These are phyloP conservation scores for Drosophila bunnanda DNA, from an alignment of 2,888 invertebrate species.

Conservation along the genomic window DNA sequence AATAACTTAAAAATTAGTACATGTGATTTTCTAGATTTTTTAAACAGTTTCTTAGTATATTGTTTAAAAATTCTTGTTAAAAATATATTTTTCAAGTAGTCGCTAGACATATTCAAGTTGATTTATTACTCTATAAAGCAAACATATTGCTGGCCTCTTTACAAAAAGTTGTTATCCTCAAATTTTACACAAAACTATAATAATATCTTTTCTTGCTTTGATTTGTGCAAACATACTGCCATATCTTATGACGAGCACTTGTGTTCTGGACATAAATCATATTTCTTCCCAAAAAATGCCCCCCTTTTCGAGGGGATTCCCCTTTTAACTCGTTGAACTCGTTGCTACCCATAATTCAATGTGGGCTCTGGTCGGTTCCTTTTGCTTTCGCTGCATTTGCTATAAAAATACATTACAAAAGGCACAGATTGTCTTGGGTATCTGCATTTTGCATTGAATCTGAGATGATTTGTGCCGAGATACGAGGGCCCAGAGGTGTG, in stretches of 20 bases:
- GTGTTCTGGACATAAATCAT: slow-evolving; percentile 17
- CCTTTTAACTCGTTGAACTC: slow-evolving; percentile 35
- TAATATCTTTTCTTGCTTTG: background rate
- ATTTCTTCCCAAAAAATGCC: background rate
- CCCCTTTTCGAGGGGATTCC: slow-evolving; percentile 11
- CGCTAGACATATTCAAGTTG: too few relatives aligned
- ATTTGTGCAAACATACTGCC: background rate
- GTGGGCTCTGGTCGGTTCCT: slow-evolving; percentile 1
- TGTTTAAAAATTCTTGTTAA: background rate
- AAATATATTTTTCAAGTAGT: background rate
- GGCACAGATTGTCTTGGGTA: slow-evolving; percentile 41
- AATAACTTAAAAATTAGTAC: background rate
- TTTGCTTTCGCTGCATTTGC: slow-evolving; percentile 33
- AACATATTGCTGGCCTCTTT: background rate
- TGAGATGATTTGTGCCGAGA: slow-evolving; percentile 32
- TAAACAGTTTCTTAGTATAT: background rate
- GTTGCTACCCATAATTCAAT: slow-evolving; percentile 34
- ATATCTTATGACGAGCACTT: background rate
- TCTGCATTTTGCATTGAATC: slow-evolving; percentile 43
- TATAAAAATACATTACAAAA: slow-evolving; percentile 35
- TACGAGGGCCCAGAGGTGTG: background rate
- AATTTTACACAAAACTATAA: background rate
- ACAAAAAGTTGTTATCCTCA: background rate
- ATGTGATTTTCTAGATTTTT: background rate
- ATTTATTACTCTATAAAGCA: background rate